These are phyloP conservation scores for Ficedula albicollis DNA, from an alignment of 2,797 vertebrate genomes.

Conservation along the genomic window DNA sequence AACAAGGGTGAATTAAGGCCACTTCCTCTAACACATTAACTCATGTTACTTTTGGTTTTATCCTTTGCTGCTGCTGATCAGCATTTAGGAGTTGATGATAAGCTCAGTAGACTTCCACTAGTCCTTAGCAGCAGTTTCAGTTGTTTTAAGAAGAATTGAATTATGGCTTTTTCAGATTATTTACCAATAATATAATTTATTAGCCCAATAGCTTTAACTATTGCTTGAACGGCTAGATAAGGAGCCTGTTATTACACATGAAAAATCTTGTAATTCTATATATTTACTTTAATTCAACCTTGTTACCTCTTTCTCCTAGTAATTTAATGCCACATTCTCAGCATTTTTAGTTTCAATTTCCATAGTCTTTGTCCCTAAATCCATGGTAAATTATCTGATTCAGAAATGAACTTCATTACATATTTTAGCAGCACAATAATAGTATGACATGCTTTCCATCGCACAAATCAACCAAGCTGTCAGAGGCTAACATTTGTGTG, in stretches of 20 bases:
- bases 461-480: neutral
- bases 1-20: neutral
- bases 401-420: neutral
- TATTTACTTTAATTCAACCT: neutral
- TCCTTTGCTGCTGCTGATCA: neutral
- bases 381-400: neutral
- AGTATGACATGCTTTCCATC: neutral
- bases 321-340: neutral
- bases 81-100: neutral
- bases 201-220: neutral
- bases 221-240: neutral
- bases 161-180: neutral
- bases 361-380: neutral
- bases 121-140: neutral
- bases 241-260: neutral
- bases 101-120: neutral
- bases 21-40: neutral
- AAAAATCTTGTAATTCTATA: neutral
- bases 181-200: neutral
- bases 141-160: neutral
- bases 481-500: neutral
- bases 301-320: neutral
- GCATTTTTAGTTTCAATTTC: neutral
- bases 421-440: neutral
- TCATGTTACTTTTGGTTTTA: neutral